Evolutionary conservation across 2,113 vertebrate species (phyloP), one percentile per base, ranked within the genome.

Genomic region (Ptyas mucosa): DNA sequence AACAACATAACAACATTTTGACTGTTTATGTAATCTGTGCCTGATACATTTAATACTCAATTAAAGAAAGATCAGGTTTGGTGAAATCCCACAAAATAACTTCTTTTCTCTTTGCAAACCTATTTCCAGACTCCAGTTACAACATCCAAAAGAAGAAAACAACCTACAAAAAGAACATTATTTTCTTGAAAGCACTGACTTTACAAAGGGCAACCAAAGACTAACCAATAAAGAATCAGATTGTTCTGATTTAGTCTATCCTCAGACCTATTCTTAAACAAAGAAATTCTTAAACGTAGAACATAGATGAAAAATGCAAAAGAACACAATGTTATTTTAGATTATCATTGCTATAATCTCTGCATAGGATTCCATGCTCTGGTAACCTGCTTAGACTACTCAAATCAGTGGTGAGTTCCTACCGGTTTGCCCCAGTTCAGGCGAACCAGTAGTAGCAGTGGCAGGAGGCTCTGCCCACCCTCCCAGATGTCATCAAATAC

Each of bases 271-370:
- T 54, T 15, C 3, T 69, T 51, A 23, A 64, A n/a, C 9, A 20
- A 3, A 54, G 0, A 95, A 92, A 57, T 34, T 85, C 88, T 57
- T 69, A 34, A 11, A 0, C 0, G 24, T 14, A 43, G 43, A 2
- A 15, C 46, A 12, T 81, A 0, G 0, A 0, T 21, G 91, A 39
- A 85, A 85, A 52, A 0, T 54, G 21, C 43, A 51, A 8, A 92
- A 5, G 8, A 55, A 9, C 92, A 85, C 1, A 15, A 2, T 0
- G 89, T 18, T 3, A 64, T 86, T 53, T 85, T 87, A 14, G 61
- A n/a, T 3, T 0, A 0, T 29, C 86, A 57, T 49, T 20, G 64
- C 29, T n/a, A 12, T 0, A 24, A 53, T 88, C 1, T 43, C 53
- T 55, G 34, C 53, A 39, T 12, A 69, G 64, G 29, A 69, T 15